Conservation (phyloP, 23 tunicate genomes). For the Trididemnum clinides region DNA sequence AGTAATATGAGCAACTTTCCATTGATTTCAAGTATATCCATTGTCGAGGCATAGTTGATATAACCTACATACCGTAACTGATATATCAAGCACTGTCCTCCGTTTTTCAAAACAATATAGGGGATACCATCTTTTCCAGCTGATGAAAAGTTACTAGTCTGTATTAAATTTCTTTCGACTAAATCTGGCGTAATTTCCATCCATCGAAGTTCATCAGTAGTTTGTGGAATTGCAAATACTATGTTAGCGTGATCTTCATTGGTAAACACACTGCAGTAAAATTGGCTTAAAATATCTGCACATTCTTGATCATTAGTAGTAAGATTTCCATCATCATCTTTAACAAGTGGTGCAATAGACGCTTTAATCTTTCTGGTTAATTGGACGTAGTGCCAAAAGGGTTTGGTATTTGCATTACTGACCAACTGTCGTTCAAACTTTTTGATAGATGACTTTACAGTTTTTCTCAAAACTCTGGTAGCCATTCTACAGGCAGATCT, state of each 20-base stretch:
- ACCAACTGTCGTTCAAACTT: neutral
- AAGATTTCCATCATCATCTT: neutral
- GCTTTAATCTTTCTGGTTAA: neutral
- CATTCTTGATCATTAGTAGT: neutral
- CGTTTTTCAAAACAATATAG: neutral
- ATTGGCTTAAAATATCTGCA: neutral
- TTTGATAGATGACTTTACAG: neutral
- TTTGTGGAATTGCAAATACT: neutral
- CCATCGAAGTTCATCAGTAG: neutral
- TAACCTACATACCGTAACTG: neutral
- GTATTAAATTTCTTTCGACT: neutral
- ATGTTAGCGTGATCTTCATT: neutral
- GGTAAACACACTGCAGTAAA: neutral
- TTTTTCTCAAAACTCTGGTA: neutral
- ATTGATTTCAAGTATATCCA: neutral
- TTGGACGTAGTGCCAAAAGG: neutral
- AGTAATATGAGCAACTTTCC: constrained; percentile 1
- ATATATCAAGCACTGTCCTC: neutral
- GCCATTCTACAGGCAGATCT: neutral
- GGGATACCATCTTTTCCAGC: neutral
- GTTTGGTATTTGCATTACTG: neutral
- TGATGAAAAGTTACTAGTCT: neutral
- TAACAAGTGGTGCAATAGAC: neutral
- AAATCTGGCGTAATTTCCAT: neutral
- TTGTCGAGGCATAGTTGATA: neutral